Evolutionary conservation across 2,888 invertebrate genomes (phyloP), one percentile per base, ranked within the genome.

Genomic region (Boloria euphrosyne): DNA sequence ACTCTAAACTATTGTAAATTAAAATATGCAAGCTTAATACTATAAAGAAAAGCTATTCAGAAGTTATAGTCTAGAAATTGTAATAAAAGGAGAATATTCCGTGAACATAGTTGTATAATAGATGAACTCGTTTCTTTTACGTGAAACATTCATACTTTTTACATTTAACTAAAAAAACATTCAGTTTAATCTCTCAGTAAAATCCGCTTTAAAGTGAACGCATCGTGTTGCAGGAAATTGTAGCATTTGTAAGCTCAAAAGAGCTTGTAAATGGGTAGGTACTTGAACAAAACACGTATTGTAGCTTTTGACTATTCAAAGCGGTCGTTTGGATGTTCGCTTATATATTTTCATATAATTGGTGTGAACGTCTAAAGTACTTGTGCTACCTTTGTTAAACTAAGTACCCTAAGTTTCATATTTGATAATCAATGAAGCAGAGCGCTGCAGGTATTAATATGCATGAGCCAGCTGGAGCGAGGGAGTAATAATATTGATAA

Each of bases 241-340:
- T 46, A 64, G 51, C 64, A 49, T 64, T 64, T 47, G 64, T 58
- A 31, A 51, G 58, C 55, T 64, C 52, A 58, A 64, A 64, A 64
- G 64, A 64, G 57, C 63, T 63, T 50, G 54, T 64, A 64, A 62
- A 62, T 54, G 63, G 55, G 55, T 50, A 63, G 55, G 55, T 50
- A 63, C 63, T 63, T 52, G 57, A 64, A 58, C 58, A 58, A 52
- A 64, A 64, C 50, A 58, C 58, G 52, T 31, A 57, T 57, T 64
- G 44, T 57, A 58, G 58, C 58, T 64, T 64, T 58, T 52, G 58
- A 64, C 54, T 63, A 55, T 63, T 57, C 55, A 63, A 54, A 49
- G 49, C 7, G 55, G 18, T 44, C 18, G 44, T 18, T 22, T 44
- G 44, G 43, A 57, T 44, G 44, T 57, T 44, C n/a, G 44, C 55